Conservation (phyloP, 2,888 invertebrate species). For the Tachystola acroxantha region DNA sequence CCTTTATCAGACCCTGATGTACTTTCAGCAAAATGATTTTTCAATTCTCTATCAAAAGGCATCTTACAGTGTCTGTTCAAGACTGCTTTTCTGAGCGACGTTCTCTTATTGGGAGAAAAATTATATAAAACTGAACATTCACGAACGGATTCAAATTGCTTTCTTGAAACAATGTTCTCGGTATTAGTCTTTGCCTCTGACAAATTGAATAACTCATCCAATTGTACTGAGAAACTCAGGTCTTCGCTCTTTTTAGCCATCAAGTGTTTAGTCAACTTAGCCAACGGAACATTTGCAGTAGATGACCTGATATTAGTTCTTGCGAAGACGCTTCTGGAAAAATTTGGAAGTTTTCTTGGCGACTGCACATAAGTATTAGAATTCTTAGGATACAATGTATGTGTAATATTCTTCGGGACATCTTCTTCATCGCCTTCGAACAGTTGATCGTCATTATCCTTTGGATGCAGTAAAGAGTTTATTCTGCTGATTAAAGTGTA, state of each 20-base stretch:
- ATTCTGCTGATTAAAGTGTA: constrained; percentile 57
- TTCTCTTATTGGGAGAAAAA: constrained; percentile 45
- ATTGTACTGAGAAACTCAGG: constrained; percentile 55
- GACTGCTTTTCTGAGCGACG: constrained; percentile 53
- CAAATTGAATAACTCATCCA: constrained; percentile 50
- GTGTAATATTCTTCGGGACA: constrained; percentile 34
- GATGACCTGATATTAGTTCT: constrained; percentile 46
- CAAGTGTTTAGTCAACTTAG: constrained; percentile 47
- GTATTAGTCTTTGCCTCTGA: constrained; percentile 24
- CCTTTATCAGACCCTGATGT: constrained; percentile 22
- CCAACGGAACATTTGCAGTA: constrained; percentile 42
- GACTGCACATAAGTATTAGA: constrained; percentile 44
- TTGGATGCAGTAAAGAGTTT: constrained; percentile 45
- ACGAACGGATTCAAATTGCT: constrained; percentile 24
- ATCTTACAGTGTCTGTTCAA: constrained; percentile 37
- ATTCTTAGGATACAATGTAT: constrained; percentile 37
- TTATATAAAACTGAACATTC: constrained; percentile 51
- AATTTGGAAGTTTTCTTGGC: constrained; percentile 30
- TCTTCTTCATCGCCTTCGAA: constrained; percentile 39
- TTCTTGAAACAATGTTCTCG: constrained; percentile 18
- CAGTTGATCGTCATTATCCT: constrained; percentile 49
- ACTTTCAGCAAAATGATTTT: constrained; percentile 13
- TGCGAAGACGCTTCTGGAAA: constrained; percentile 54
- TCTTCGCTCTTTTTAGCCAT: constrained; percentile 42
- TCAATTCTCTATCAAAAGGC: constrained; percentile 19